Evolutionary conservation across 2,888 invertebrate genomes (phyloP).

Genomic region (Alcis repandata): DNA sequence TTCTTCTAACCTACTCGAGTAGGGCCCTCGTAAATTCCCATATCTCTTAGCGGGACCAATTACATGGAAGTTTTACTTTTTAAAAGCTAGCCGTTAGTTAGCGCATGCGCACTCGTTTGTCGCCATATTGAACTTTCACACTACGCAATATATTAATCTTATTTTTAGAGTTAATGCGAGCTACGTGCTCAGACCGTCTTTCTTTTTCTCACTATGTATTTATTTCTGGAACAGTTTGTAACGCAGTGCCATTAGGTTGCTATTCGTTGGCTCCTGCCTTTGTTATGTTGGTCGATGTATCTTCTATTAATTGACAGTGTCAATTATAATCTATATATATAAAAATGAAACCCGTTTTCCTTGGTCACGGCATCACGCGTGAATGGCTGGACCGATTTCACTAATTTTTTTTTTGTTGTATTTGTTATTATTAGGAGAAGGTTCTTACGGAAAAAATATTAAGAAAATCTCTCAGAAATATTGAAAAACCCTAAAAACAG

Average conservation of each 20-base stretch:
- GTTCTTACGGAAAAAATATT: no score
- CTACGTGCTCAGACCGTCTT: constrained; percentile 73
- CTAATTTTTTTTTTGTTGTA: no score
- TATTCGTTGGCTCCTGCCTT: constrained; percentile 56
- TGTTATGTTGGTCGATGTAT: constrained; percentile 27
- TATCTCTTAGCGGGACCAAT: constrained; percentile 67
- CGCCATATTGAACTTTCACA: constrained; percentile 81
- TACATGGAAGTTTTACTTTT: constrained; percentile 70
- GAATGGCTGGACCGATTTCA: no score
- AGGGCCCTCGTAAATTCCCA: constrained; percentile 62
- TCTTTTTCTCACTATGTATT: constrained; percentile 69
- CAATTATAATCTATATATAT: no score
- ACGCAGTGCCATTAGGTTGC: constrained; percentile 75
- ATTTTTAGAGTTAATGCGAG: constrained; percentile 78
- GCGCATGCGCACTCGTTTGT: constrained; percentile 69
- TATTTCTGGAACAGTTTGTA: constrained; percentile 79
- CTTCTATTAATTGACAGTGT: constrained; percentile 36
- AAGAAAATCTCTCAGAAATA: no score
- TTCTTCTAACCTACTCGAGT: constrained; percentile 57
- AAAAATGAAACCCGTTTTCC: no score
- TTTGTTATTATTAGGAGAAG: no score
- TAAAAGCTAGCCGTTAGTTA: constrained; percentile 63
- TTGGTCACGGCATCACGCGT: no score
- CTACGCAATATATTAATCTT: constrained; percentile 76
- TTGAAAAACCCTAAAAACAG: no score